These are phyloP conservation scores for Parnassius orleans DNA, from an alignment of 2,888 invertebrate species.

Conservation along the genomic window DNA sequence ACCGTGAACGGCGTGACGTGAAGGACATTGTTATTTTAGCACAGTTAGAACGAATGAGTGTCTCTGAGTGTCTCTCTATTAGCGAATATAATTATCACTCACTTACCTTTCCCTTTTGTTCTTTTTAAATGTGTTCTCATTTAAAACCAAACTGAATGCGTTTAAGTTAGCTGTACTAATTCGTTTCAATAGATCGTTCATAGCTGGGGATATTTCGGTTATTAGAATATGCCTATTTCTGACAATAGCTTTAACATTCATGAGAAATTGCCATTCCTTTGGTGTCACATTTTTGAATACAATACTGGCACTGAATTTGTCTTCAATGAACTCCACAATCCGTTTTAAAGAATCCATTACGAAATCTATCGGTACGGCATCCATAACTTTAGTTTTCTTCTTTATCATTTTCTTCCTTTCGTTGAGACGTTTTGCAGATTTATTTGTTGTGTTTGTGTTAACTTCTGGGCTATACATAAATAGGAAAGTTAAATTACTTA, in stretches of 20 bases:
- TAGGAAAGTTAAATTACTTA: not conserved
- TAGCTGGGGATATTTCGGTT: not conserved
- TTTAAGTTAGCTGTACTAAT: slow-evolving; percentile 4
- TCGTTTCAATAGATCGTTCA: slow-evolving; percentile 1
- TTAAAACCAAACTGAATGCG: slow-evolving; percentile 7
- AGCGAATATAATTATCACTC: no score
- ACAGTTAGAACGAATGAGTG: no score
- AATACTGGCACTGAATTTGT: slow-evolving; percentile 2
- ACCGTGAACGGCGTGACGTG: no score
- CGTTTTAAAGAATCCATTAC: slow-evolving; percentile 5
- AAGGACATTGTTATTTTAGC: no score
- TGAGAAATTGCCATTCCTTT: slow-evolving; percentile 12
- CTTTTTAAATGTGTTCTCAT: not conserved
- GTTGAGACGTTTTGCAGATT: not conserved
- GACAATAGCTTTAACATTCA: slow-evolving; percentile 18
- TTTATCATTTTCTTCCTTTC: not conserved
- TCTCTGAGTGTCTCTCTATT: no score
- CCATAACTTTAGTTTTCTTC: slow-evolving; percentile 7
- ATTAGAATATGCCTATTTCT: slow-evolving; percentile 7
- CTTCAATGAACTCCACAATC: slow-evolving; percentile 14
- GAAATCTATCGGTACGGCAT: slow-evolving; percentile 6
- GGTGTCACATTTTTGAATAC: slow-evolving; percentile 6
- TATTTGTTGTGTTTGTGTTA: not conserved
- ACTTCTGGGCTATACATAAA: not conserved
- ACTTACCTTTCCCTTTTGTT: slow-evolving; percentile 23